phyloP scores from a whole-genome alignment of 2,797 vertebrate genomes.

The Danio tinwini region DNA sequence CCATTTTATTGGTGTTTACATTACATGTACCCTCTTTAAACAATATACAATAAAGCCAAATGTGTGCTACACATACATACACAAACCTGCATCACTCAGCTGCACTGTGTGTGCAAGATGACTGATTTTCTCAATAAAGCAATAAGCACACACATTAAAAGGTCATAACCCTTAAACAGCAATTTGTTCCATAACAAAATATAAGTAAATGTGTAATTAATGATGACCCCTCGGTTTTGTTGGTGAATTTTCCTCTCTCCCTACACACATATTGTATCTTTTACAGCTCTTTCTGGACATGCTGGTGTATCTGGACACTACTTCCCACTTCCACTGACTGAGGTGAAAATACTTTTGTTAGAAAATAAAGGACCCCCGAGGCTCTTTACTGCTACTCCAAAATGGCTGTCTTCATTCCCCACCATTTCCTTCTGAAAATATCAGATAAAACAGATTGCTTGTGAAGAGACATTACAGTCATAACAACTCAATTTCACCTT shows the following conservation, averaged over 20 bases:
- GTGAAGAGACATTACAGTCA: slow-evolving; percentile 10
- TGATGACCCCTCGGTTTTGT: background rate
- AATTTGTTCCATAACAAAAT: background rate
- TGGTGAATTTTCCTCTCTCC: background rate
- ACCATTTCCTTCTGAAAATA: slow-evolving; percentile 11
- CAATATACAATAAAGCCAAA: background rate
- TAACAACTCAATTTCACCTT: slow-evolving; percentile 33
- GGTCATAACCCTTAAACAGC: background rate
- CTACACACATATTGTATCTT: background rate
- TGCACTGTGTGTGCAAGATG: background rate
- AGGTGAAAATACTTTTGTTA: slow-evolving; percentile 22
- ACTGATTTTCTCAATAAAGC: slow-evolving; percentile 11
- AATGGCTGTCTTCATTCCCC: slow-evolving; percentile 4
- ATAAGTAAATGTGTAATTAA: background rate
- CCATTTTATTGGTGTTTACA: background rate
- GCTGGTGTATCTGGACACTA: background rate
- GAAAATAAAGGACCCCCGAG: slow-evolving; percentile 18
- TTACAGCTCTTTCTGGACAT: slow-evolving; percentile 13
- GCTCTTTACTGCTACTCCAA: slow-evolving; percentile 3
- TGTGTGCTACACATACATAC: background rate
- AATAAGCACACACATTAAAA: slow-evolving; percentile 1
- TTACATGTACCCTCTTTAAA: background rate
- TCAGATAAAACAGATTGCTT: slow-evolving; percentile 30
- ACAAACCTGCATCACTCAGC: background rate
- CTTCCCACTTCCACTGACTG: background rate